phyloP scores from a whole-genome alignment of 2,113 vertebrate genomes.

The Zosterops lateralis region DNA sequence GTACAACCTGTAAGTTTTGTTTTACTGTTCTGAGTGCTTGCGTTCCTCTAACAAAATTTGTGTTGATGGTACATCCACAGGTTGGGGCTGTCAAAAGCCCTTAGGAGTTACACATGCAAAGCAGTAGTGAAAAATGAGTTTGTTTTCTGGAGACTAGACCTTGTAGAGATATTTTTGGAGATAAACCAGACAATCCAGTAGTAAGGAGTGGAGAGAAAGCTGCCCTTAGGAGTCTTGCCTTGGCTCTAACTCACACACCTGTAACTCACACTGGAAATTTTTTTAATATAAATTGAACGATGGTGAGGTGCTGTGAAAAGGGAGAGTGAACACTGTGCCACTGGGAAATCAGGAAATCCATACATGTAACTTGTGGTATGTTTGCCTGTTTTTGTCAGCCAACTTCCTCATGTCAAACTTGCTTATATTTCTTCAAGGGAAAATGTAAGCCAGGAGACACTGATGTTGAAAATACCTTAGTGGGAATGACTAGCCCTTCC shows the following conservation, averaged over 20 bases:
- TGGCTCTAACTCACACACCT: background rate
- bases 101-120: fast-evolving
- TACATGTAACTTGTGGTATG: background rate
- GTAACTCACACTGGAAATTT: background rate
- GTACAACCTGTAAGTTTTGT: background rate
- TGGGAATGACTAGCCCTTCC: background rate
- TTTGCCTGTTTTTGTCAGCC: background rate
- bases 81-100: background rate
- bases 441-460: background rate
- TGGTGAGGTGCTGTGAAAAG: background rate
- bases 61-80: background rate
- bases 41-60: background rate
- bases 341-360: background rate
- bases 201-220: background rate
- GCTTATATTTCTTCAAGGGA: background rate
- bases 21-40: background rate
- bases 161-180: background rate
- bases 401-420: background rate
- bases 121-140: background rate
- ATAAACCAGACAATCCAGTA: background rate
- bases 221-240: background rate
- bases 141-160: background rate
- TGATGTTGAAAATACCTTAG: background rate
- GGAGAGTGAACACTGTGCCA: background rate
- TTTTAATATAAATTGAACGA: background rate